Base-by-base conservation (phyloP, 2,888 invertebrate species). In the Palloptera scutellata region DNA sequence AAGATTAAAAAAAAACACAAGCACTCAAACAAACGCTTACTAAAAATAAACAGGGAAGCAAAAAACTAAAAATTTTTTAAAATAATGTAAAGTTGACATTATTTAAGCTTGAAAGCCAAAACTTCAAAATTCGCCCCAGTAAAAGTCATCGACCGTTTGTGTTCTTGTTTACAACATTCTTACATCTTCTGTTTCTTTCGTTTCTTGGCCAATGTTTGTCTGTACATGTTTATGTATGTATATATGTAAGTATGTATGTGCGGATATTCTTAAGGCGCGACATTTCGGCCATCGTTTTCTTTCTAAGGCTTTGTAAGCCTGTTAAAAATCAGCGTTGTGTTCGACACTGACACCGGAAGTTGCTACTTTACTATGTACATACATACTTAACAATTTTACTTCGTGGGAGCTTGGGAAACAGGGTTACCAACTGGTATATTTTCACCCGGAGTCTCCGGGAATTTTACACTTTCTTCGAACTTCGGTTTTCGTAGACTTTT, bases 331-430 rank as follows among this genome's bases (percentile, higher is more conserved):
- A 62, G 59, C 51, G 55, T 43, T 53, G 41, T 53, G 15, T 17
- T 51, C 45, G 58, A 62, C 55, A 62, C 19, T 59, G 53, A 59
- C 61, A 61, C 53, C 17, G 65, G 48, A 58, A 58, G 65, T 64
- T 57, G 57, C 15, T 12, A 40, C 53, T 51, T 58, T 65, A 59
- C 42, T 41, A 52, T 42, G 41, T 55, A 43, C 17, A 41, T 11
- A 17, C 55, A 17, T 41, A 53, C 45, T 19, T 30, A 59, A 11
- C 59, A 4, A 43, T 42, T 58, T 58, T 15, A 6, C 40, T 41
- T 12, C 17, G 3, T 40, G 1, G 45, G 6, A 30, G 30, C 30
- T 40, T 2, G 9, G 11, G 54, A 20, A 54, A 43, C 54, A 43
- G 54, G n/a, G 12, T 20, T 2, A 8, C 59, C 13, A n/a, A 19